A percentile compares a stretch with the other conserved stretches of the same genome.
phyloP scores from a whole-genome alignment of 2,113 vertebrate genomes.

The Perognathus longimembris region DNA sequence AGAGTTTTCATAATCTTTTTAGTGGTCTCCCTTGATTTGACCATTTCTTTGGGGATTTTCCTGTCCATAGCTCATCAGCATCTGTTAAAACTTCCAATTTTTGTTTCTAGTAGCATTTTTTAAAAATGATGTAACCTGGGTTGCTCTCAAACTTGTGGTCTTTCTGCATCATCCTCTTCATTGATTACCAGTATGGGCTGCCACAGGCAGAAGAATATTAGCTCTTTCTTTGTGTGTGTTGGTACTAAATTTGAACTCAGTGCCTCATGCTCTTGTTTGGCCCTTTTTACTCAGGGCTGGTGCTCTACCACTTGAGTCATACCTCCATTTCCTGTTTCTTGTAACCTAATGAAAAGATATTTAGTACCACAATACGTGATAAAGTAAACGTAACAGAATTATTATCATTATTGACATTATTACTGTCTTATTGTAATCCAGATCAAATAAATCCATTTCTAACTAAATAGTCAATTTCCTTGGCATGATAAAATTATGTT shows the following conservation, averaged over 20 bases:
- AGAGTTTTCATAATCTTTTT: neutral
- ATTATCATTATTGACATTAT: neutral
- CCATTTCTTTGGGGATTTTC: slow-evolving; percentile 12
- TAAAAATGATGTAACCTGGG: no score
- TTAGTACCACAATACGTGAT: neutral
- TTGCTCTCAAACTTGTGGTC: no score
- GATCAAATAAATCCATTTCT: slow-evolving; percentile 39
- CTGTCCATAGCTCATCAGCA: neutral
- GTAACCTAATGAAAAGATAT: slow-evolving; percentile 6
- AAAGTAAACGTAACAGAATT: neutral
- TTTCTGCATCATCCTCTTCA: no score
- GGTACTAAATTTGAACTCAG: no score
- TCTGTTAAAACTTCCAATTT: neutral
- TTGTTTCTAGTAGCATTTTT: neutral
- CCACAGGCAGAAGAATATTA: no score
- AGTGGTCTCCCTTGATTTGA: neutral
- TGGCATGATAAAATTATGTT: slow-evolving; percentile 44
- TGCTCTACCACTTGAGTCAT: no score
- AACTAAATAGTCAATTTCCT: slow-evolving; percentile 47
- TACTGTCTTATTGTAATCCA: neutral
- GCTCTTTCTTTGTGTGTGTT: no score
- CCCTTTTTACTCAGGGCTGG: no score
- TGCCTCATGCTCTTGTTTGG: no score
- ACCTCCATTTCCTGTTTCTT: neutral
- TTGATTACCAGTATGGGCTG: no score